Conservation (phyloP, 2,888 invertebrate genomes). For the Dynastes tityus region DNA sequence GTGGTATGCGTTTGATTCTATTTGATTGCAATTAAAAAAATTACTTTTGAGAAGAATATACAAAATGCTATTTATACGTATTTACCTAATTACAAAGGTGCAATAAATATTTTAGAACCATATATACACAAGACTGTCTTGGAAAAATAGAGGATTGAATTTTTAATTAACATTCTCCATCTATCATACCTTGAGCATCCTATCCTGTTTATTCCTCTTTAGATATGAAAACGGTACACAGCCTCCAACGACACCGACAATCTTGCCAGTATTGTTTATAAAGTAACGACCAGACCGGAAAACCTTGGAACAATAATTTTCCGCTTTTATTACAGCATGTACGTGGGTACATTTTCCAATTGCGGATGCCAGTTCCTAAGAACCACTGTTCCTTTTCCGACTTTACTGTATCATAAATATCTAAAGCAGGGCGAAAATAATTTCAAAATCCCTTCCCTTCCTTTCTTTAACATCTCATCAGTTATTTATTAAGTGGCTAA, state of each 20-base stretch:
- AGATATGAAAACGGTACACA: not conserved
- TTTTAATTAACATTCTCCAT: too few species aligned
- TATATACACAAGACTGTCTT: too few species aligned
- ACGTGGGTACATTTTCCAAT: constrained; percentile 22
- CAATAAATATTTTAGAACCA: too few species aligned
- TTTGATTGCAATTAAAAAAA: too few species aligned
- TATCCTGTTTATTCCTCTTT: not conserved
- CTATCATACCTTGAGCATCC: too few species aligned
- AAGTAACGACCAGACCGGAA: constrained; percentile 17
- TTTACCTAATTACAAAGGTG: too few species aligned
- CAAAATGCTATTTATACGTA: too few species aligned
- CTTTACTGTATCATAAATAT: not conserved
- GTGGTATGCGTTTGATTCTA: too few species aligned
- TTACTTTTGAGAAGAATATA: too few species aligned
- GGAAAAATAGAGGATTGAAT: too few species aligned
- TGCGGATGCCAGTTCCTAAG: not conserved
- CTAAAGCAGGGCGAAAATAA: not conserved
- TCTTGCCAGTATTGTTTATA: not conserved
- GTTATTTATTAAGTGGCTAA: constrained; percentile 5
- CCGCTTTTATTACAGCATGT: constrained; percentile 26
- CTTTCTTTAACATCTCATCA: constrained; percentile 12
- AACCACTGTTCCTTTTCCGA: not conserved
- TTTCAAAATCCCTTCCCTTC: not conserved
- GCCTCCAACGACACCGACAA: not conserved
- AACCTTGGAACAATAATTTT: constrained; percentile 27